phyloP scores from a whole-genome alignment of 1,140 invertebrate genomes.

The Sarcophaga peregrina region DNA sequence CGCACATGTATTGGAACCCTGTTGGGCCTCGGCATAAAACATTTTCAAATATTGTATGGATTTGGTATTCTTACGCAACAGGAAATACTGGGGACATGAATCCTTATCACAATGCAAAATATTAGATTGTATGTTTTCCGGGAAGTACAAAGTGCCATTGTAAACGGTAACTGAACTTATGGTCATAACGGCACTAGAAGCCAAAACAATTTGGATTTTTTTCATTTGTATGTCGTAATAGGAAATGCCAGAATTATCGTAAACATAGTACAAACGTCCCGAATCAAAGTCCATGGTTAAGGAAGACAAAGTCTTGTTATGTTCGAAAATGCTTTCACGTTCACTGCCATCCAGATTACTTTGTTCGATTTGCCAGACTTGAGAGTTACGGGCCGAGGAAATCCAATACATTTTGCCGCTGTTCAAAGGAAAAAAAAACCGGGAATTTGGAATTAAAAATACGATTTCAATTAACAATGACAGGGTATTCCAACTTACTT shows the following conservation, averaged over 20 bases:
- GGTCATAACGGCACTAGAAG: slow-evolving; percentile 56
- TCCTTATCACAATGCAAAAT: slow-evolving; percentile 65
- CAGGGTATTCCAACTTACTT: slow-evolving; percentile 57
- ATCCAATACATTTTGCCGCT: slow-evolving; percentile 76
- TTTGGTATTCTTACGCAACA: slow-evolving; percentile 70
- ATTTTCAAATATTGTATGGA: slow-evolving; percentile 76
- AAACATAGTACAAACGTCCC: slow-evolving; percentile 79
- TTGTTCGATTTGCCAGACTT: slow-evolving; percentile 70
- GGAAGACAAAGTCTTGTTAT: slow-evolving; percentile 67
- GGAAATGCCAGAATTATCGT: slow-evolving; percentile 72
- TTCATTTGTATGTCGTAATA: slow-evolving; percentile 72
- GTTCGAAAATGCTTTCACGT: slow-evolving; percentile 52
- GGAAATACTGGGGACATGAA: slow-evolving; percentile 55
- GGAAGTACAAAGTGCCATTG: slow-evolving; percentile 62
- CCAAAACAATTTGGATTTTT: slow-evolving; percentile 59
- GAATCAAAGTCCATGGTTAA: slow-evolving; percentile 73
- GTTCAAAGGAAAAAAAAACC: slow-evolving; percentile 56
- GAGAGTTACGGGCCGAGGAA: slow-evolving; percentile 62
- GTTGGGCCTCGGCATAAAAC: slow-evolving; percentile 76
- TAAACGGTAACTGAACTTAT: slow-evolving; percentile 63
- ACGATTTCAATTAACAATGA: background rate
- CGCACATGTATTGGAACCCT: slow-evolving; percentile 69
- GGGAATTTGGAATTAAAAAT: no score
- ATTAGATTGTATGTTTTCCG: slow-evolving; percentile 61
- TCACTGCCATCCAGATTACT: slow-evolving; percentile 76